These are phyloP conservation scores for Numida meleagris DNA, from an alignment of 2,113 vertebrate genomes.

Conservation along the genomic window DNA sequence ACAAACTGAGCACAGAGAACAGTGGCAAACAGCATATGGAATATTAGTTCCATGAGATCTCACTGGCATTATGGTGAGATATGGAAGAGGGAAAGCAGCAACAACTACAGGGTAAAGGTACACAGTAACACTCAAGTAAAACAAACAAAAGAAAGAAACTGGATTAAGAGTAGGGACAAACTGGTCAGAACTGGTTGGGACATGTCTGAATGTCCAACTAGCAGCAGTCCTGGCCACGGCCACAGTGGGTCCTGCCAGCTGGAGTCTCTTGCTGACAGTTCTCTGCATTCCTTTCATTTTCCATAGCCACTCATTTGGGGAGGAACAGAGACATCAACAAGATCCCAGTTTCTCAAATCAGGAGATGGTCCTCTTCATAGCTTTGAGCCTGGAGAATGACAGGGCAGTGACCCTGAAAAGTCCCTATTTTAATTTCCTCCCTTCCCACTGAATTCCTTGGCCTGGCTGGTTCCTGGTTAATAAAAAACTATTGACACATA, in stretches of 20 bases:
- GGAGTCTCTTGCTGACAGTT: not conserved
- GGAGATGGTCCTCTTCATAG: not conserved
- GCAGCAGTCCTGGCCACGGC: conserved; percentile 4
- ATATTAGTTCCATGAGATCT: not conserved
- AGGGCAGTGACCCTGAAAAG: conserved; percentile 16
- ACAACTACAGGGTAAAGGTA: not conserved
- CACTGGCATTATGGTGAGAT: not conserved
- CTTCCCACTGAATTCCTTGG: conserved; percentile 43
- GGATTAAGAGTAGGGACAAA: not conserved
- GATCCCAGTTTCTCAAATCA: not conserved
- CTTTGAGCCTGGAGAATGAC: conserved; percentile 13
- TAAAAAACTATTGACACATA: not conserved
- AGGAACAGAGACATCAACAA: not conserved
- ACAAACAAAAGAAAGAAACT: not conserved
- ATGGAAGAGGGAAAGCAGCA: not conserved
- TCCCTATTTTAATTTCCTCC: not conserved
- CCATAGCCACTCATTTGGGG: not conserved
- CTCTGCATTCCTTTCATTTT: conserved; percentile 8
- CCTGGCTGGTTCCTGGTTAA: not conserved
- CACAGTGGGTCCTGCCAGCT: not conserved
- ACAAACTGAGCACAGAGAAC: not conserved
- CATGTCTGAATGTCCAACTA: not conserved
- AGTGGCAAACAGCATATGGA: not conserved
- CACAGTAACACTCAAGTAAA: not conserved
- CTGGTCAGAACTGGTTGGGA: not conserved